A percentile compares a stretch with the other conserved stretches of the same genome.
Conservation (phyloP, 2,888 invertebrate genomes). For the Pachydiplax longipennis region DNA sequence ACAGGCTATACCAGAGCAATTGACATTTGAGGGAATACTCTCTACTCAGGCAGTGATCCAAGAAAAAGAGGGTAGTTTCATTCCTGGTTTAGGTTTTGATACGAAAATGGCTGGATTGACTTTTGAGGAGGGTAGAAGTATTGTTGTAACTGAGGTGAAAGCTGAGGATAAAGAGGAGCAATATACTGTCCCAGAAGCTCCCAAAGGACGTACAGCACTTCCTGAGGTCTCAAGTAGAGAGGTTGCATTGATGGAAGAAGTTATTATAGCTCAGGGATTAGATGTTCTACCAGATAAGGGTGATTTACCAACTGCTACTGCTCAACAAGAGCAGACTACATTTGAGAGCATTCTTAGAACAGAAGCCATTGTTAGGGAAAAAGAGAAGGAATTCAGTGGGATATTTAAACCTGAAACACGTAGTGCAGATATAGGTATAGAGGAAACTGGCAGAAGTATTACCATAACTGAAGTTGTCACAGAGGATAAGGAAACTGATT, state of each 20-base stretch:
- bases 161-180: slow-evolving; percentile 65
- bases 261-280: slow-evolving; percentile 51
- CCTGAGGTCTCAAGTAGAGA: slow-evolving; percentile 51
- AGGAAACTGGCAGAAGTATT: slow-evolving; percentile 61
- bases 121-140: slow-evolving; percentile 62
- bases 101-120: slow-evolving; percentile 53
- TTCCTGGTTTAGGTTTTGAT: slow-evolving; percentile 52
- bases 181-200: not conserved
- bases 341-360: slow-evolving; percentile 66
- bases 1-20: slow-evolving; percentile 61
- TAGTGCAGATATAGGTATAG: slow-evolving; percentile 60
- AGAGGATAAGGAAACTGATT: slow-evolving; percentile 61
- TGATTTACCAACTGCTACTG: slow-evolving; percentile 56
- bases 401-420: slow-evolving; percentile 58
- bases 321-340: slow-evolving; percentile 58
- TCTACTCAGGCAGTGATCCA: slow-evolving; percentile 58
- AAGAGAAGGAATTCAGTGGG: slow-evolving; percentile 57
- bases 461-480: slow-evolving; percentile 64
- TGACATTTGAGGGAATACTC: slow-evolving; percentile 60
- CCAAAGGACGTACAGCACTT: not conserved
- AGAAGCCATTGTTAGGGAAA: slow-evolving; percentile 59
- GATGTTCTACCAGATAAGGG: slow-evolving; percentile 56
- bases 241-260: slow-evolving; percentile 51
- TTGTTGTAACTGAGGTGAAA: slow-evolving; percentile 66
- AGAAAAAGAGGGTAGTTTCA: slow-evolving; percentile 58